These are phyloP conservation scores for Pseudanteris insignis DNA, from an alignment of 2,888 invertebrate species.

Conservation along the genomic window DNA sequence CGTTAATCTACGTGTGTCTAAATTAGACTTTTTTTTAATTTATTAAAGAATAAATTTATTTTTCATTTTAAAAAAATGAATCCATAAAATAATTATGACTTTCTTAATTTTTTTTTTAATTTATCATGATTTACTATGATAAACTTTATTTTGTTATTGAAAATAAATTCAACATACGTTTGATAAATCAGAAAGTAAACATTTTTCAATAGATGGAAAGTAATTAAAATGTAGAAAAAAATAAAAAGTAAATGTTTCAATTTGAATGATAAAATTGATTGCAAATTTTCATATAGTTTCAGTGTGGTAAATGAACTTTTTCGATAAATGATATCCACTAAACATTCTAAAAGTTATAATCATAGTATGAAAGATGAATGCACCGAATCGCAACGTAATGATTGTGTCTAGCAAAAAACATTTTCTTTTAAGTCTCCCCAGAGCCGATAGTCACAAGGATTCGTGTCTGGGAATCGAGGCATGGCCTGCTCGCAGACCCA, in stretches of 20 bases:
- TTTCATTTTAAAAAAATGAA: too few relatives aligned
- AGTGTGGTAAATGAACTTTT: background rate
- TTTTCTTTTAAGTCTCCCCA: constrained; percentile 61
- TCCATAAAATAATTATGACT: too few relatives aligned
- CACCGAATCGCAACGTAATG: constrained; percentile 58
- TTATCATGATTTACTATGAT: too few relatives aligned
- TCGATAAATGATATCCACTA: background rate
- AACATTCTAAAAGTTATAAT: constrained; percentile 33
- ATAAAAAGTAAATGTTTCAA: constrained; percentile 1
- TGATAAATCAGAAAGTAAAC: background rate
- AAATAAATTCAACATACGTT: too few relatives aligned
- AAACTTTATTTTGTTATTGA: too few relatives aligned
- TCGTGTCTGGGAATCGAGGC: constrained; percentile 60
- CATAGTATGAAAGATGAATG: constrained; percentile 52
- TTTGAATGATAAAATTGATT: background rate
- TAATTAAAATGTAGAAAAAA: background rate
- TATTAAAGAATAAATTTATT: background rate
- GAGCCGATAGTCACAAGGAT: constrained; percentile 60
- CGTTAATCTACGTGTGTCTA: too few relatives aligned
- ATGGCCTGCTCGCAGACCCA: constrained; percentile 61
- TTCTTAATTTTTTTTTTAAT: too few relatives aligned
- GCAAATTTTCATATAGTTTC: background rate
- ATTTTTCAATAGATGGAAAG: background rate
- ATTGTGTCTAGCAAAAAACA: constrained; percentile 59
- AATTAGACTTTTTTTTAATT: too few relatives aligned